These are phyloP conservation scores for Puffinus mauretanicus DNA, from an alignment of 2,113 vertebrate species.

Conservation along the genomic window DNA sequence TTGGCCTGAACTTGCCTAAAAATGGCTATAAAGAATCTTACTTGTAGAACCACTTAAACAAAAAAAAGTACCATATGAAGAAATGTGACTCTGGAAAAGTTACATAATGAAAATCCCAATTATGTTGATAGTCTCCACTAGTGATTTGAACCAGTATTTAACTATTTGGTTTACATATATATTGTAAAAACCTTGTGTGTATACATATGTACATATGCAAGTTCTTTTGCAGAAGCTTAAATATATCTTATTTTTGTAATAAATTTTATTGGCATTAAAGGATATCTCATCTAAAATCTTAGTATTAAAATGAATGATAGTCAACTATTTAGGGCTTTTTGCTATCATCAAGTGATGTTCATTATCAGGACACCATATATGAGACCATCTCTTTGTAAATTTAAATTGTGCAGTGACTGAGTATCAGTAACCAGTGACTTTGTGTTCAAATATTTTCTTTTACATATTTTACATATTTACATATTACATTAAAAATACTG, in stretches of 20 bases:
- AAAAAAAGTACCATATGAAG: background rate
- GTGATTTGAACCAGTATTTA: background rate
- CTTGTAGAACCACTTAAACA: background rate
- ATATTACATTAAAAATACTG: background rate
- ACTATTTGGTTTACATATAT: background rate
- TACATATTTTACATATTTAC: background rate
- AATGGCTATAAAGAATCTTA: background rate
- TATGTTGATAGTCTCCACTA: background rate
- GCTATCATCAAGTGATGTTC: background rate
- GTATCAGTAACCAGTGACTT: background rate
- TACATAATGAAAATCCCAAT: background rate
- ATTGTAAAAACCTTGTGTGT: background rate
- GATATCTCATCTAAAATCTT: background rate
- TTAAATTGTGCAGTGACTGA: background rate
- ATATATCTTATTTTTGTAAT: background rate
- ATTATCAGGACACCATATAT: background rate
- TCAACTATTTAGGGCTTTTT: background rate
- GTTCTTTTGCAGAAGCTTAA: background rate
- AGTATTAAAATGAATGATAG: background rate
- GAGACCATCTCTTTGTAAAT: background rate
- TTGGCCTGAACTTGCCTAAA: background rate
- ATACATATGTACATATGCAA: background rate
- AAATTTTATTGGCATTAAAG: background rate
- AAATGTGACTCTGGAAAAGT: background rate
- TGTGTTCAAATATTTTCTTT: background rate